Percentiles rank a stretch among this genome's conserved stretches.
phyloP scores from a whole-genome alignment of 64 coral and sea anemone species.

The Dendronephthya gigantea region DNA sequence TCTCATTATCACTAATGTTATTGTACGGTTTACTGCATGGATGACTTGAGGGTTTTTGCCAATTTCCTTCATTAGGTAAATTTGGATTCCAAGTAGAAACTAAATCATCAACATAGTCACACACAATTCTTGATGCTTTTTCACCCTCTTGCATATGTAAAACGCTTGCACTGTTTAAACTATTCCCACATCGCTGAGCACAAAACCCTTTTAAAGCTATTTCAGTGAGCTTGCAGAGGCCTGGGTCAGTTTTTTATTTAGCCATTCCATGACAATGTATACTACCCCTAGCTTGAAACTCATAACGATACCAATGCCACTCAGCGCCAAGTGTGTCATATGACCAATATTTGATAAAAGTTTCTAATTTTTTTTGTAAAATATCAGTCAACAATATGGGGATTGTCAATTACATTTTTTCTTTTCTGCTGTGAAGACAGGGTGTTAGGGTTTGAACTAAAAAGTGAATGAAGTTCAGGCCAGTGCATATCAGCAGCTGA shows the following conservation, averaged over 20 bases:
- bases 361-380: neutral
- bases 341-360: neutral
- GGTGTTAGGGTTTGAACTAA: neutral
- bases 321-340: neutral
- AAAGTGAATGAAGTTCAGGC: neutral
- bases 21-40: constrained; percentile 30
- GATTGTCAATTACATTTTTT: constrained; percentile 7
- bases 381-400: neutral
- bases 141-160: neutral
- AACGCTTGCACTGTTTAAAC: too few relatives aligned
- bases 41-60: constrained; percentile 41
- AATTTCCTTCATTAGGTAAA: constrained; percentile 30
- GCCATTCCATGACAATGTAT: neutral
- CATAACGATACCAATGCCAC: neutral
- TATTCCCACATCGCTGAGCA: too few relatives aligned
- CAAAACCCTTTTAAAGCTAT: too few relatives aligned
- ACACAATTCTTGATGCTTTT: constrained; percentile 35
- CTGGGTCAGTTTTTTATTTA: neutral
- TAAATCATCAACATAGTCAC: constrained; percentile 40
- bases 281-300: neutral
- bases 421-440: neutral
- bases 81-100: constrained; percentile 40
- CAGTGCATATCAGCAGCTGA: neutral
- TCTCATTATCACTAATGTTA: constrained; percentile 29
- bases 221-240: too few relatives aligned